Evolutionary conservation across 2,113 vertebrate genomes (phyloP).

Genomic region (Cyanoramphus novaezelandiae): DNA sequence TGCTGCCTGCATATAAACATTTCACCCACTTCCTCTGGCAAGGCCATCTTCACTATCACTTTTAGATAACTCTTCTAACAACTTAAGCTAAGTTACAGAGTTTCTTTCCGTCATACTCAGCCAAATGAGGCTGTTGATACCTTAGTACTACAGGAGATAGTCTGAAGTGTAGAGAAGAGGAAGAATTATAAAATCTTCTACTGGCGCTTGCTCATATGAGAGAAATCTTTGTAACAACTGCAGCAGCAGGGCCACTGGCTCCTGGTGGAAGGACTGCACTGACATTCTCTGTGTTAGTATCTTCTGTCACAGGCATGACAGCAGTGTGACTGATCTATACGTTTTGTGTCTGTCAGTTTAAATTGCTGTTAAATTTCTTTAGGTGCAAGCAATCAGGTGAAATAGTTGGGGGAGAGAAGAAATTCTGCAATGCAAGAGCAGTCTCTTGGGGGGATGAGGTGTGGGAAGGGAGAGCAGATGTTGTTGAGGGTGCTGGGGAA

Average conservation of each 20-base stretch:
- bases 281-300: neutral
- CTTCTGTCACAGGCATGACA: neutral
- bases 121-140: neutral
- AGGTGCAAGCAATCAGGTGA: neutral
- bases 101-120: neutral
- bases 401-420: neutral
- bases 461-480: neutral
- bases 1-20: neutral
- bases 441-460: neutral
- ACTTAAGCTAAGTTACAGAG: neutral
- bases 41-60: neutral
- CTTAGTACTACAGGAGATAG: neutral
- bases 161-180: neutral
- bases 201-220: neutral
- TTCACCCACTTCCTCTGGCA: neutral
- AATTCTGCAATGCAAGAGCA: neutral
- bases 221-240: neutral
- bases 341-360: neutral
- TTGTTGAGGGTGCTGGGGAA: neutral
- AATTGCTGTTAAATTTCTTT: neutral
- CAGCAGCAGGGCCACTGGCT: neutral
- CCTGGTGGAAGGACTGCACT: neutral
- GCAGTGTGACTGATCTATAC: fast-evolving
- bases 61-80: neutral
- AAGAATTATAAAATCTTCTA: neutral